phyloP scores from a whole-genome alignment of 1,140 invertebrate species.

The Drosophila baimaii region DNA sequence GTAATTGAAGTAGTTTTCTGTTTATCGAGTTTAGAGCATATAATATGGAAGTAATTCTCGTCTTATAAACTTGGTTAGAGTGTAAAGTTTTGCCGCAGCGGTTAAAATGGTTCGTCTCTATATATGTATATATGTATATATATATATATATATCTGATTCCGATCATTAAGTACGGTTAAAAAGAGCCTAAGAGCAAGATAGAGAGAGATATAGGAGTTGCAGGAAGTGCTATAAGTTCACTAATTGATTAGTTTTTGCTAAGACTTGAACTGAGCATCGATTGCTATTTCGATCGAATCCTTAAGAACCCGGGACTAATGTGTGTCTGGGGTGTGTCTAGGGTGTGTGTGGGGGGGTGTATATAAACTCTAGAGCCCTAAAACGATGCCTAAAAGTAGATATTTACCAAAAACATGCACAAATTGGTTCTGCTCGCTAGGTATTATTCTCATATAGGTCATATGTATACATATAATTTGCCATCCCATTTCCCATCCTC shows the following conservation, averaged over 20 bases:
- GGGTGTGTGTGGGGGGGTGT: slow-evolving; percentile 33
- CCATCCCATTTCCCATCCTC: slow-evolving; percentile 26
- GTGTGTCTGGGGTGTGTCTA: slow-evolving; percentile 3
- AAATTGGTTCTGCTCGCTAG: slow-evolving; percentile 82
- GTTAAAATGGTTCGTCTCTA: slow-evolving; percentile 62
- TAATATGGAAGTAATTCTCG: slow-evolving; percentile 79
- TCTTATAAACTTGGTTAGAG: slow-evolving; percentile 78
- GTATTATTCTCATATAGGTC: slow-evolving; percentile 68
- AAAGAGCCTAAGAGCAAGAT: slow-evolving; percentile 76
- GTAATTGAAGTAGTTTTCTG: slow-evolving; percentile 83
- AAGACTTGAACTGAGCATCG: slow-evolving; percentile 74
- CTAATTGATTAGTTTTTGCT: slow-evolving; percentile 77
- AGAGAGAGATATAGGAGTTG: slow-evolving; percentile 65
- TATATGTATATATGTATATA: too few relatives aligned
- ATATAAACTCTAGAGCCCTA: slow-evolving; percentile 77
- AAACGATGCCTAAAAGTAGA: slow-evolving; percentile 76
- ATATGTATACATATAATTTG: slow-evolving; percentile 69
- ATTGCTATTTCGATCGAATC: slow-evolving; percentile 16
- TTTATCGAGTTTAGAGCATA: slow-evolving; percentile 78
- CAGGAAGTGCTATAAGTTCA: slow-evolving; percentile 77
- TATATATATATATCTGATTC: slow-evolving; percentile 46
- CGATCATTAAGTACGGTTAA: slow-evolving; percentile 52
- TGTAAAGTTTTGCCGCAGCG: slow-evolving; percentile 75
- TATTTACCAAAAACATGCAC: slow-evolving; percentile 76
- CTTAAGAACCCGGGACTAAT: slow-evolving; percentile 24